phyloP scores from a whole-genome alignment of 2,797 vertebrate species.

The Crypturellus tataupa region DNA sequence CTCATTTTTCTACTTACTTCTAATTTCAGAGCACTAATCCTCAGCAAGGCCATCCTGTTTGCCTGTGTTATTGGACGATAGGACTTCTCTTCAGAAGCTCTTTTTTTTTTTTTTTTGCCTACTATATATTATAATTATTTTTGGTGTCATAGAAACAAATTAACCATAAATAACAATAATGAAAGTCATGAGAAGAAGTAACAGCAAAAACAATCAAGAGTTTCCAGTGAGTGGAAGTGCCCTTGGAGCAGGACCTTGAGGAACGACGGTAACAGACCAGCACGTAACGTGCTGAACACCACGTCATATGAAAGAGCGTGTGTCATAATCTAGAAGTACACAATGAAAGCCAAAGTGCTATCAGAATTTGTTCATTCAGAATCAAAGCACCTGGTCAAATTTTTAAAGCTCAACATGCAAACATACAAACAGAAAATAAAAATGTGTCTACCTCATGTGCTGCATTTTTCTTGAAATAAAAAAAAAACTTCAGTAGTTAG shows the following conservation, averaged over 20 bases:
- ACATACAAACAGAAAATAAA: background rate
- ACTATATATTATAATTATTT: background rate
- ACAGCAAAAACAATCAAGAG: background rate
- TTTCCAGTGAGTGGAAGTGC: background rate
- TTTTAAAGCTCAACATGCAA: background rate
- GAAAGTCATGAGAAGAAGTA: background rate
- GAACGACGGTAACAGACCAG: background rate
- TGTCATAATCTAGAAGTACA: background rate
- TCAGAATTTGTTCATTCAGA: background rate
- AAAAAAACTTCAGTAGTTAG: background rate
- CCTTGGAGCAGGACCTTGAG: background rate
- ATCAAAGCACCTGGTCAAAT: background rate
- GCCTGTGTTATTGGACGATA: background rate
- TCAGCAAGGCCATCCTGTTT: background rate
- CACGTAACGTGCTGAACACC: background rate
- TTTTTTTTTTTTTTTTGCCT: background rate
- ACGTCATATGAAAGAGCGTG: background rate
- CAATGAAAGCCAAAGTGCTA: background rate
- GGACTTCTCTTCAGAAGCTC: background rate
- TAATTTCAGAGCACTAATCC: background rate
- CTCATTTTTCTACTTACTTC: background rate
- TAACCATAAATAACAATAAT: background rate
- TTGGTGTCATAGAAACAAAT: background rate
- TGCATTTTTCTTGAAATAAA: background rate
- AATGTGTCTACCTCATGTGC: background rate